Conservation (phyloP, 2,113 vertebrate species). For the Psettodes erumei region DNA sequence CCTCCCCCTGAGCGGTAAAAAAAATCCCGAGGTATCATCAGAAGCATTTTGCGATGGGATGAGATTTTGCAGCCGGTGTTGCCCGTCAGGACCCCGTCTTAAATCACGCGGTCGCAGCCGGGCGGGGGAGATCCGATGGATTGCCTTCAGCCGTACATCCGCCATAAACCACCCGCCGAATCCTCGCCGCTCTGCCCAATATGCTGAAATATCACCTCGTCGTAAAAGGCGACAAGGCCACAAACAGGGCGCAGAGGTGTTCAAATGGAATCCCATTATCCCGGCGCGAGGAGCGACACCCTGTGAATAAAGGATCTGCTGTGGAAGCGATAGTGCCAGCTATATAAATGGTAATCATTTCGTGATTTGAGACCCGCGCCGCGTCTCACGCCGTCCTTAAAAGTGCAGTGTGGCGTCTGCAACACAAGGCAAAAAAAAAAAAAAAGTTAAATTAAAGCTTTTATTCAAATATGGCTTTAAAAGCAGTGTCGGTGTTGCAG, state of each 20-base stretch:
- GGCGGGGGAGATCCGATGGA: constrained; percentile 58
- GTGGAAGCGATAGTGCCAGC: constrained; percentile 36
- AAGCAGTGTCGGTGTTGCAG: background rate
- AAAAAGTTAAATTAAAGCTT: constrained; percentile 2
- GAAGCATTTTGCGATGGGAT: too few species aligned
- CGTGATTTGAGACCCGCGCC: constrained; percentile 10
- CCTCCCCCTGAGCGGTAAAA: background rate
- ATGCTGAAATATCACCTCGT: constrained; percentile 59
- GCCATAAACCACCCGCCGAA: constrained; percentile 62
- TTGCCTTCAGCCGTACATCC: constrained; percentile 27
- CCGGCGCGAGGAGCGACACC: constrained; percentile 6
- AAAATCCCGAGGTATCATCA: constrained; percentile 6
- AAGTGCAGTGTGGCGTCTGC: background rate
- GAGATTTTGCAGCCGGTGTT: constrained; percentile 52
- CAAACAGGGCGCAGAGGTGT: constrained; percentile 52
- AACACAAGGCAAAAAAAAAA: background rate
- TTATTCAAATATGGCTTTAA: constrained; percentile 9
- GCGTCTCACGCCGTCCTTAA: constrained; percentile 21
- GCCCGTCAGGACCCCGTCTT: constrained; percentile 46
- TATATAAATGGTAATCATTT: constrained; percentile 72
- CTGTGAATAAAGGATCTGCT: constrained; percentile 27
- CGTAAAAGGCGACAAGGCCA: constrained; percentile 54
- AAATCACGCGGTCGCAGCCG: constrained; percentile 57
- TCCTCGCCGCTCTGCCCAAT: too few species aligned
- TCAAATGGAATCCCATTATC: constrained; percentile 67